A percentile compares a stretch with the other conserved stretches of the same genome.
These are phyloP conservation scores for Plectropomus leopardus DNA, from an alignment of 2,113 vertebrate species.

Conservation along the genomic window DNA sequence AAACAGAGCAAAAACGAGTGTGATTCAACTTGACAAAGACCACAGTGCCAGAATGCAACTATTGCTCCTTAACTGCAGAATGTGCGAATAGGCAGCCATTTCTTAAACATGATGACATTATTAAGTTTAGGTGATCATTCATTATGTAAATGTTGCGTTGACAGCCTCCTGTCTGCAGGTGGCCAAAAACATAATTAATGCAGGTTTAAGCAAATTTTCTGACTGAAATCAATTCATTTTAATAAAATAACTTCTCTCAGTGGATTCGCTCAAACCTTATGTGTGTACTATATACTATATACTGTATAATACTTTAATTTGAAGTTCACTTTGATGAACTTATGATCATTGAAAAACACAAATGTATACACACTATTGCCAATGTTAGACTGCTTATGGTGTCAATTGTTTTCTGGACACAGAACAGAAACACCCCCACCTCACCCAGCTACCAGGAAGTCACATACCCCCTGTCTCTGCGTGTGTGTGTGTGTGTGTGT, in stretches of 20 bases:
- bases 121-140: not conserved
- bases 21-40: no score
- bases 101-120: not conserved
- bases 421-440: conserved; percentile 11
- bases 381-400: not conserved
- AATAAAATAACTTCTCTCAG: not conserved
- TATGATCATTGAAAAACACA: not conserved
- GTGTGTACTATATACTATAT: no score
- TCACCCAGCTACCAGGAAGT: conserved; percentile 10
- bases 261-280: not conserved
- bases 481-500: not conserved
- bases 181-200: not conserved
- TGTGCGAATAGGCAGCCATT: not conserved
- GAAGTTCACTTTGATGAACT: not conserved
- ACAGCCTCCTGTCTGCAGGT: not conserved
- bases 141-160: not conserved
- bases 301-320: no score
- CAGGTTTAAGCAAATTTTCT: not conserved
- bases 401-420: conserved; percentile 6
- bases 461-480: not conserved
- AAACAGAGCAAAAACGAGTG: not conserved
- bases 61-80: not conserved
- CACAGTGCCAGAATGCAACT: no score
- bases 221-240: not conserved
- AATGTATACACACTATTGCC: not conserved